Conservation (phyloP, 2,888 invertebrate genomes). For the Catonia carolina region DNA sequence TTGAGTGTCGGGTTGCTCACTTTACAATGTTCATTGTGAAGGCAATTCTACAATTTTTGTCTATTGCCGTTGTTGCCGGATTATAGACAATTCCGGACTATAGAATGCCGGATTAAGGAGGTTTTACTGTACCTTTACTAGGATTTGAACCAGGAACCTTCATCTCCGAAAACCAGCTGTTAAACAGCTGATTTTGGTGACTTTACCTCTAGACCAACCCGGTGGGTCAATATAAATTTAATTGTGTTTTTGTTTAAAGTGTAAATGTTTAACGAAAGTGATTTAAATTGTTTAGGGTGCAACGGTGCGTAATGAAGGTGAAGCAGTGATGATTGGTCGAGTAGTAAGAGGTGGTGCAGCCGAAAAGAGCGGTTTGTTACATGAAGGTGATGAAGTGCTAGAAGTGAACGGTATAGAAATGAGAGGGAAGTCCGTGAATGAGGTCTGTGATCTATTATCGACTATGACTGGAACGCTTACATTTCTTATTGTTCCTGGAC, state of each 20-base stretch:
- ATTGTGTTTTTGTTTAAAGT: neutral
- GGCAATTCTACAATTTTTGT: no score
- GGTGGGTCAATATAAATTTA: neutral
- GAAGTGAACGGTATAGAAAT: conserved; percentile 94
- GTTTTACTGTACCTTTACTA: no score
- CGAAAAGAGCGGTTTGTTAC: conserved; percentile 88
- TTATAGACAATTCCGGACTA: no score
- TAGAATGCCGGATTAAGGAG: no score
- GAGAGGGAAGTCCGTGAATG: conserved; percentile 95
- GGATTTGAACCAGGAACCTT: no score
- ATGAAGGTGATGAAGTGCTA: conserved; percentile 94
- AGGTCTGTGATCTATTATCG: conserved; percentile 92
- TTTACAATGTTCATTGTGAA: no score
- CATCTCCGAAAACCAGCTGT: no score
- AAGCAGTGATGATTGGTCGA: conserved; percentile 91
- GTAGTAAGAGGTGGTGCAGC: conserved; percentile 96
- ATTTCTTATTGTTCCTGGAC: conserved; percentile 80
- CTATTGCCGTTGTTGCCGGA: no score
- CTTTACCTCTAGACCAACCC: no score
- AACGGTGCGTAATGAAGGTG: conserved; percentile 80
- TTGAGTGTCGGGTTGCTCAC: no score
- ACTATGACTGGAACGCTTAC: conserved; percentile 89
- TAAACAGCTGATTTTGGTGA: no score
- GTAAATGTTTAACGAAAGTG: neutral
- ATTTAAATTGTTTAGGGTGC: conserved; percentile 48